phyloP scores from a whole-genome alignment of 2,888 invertebrate species.

The Heliothis peltigera region DNA sequence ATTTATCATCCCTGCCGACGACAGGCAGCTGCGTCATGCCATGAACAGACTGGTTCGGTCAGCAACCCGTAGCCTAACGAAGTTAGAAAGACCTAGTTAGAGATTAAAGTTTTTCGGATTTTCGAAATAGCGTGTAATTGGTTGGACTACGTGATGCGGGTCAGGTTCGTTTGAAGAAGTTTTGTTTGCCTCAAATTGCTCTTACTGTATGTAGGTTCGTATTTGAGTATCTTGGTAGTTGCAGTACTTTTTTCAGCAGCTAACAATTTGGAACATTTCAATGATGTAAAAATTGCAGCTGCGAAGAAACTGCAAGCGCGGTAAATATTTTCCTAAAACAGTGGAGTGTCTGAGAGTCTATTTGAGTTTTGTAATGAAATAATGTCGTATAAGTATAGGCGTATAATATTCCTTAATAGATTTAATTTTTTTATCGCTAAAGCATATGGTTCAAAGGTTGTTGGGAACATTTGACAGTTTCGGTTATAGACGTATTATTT shows the following conservation, averaged over 20 bases:
- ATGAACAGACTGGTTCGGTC: slow-evolving; percentile 13
- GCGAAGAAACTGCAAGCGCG: no score
- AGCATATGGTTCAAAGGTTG: no score
- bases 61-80: slow-evolving; percentile 33
- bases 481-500: no score
- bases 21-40: slow-evolving; percentile 18
- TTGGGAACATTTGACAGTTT: no score
- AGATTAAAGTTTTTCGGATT: not conserved
- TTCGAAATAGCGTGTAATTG: not conserved
- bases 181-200: not conserved
- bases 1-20: slow-evolving; percentile 29
- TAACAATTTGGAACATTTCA: not conserved
- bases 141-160: not conserved
- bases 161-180: not conserved
- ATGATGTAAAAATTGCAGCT: not conserved
- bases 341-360: no score
- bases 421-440: no score
- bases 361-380: no score
- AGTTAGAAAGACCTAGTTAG: not conserved
- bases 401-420: no score
- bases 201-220: not conserved
- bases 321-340: no score
- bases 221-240: no score
- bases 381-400: no score
- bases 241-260: no score